These are phyloP conservation scores for Ophonus ardosiacus DNA, from an alignment of 2,888 invertebrate genomes.

Conservation along the genomic window DNA sequence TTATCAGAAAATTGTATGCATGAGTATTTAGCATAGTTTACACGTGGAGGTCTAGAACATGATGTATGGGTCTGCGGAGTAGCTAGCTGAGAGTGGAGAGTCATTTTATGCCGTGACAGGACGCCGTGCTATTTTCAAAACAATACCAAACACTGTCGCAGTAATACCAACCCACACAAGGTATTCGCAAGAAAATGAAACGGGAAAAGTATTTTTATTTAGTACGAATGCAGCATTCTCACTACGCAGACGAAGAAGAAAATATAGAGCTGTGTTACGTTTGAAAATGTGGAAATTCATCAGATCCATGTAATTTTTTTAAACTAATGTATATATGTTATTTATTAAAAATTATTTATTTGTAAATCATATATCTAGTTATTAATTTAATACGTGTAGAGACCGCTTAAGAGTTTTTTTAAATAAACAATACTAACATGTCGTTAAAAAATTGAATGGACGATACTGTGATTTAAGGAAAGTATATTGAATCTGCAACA, in stretches of 20 bases:
- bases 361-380: too few species aligned
- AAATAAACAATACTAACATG: too few species aligned
- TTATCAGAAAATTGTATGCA: conserved; percentile 55
- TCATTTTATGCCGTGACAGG: not conserved
- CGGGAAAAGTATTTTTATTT: not conserved
- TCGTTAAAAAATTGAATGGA: too few species aligned
- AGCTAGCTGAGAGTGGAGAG: not conserved
- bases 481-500: too few species aligned
- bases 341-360: too few species aligned
- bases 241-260: too few species aligned
- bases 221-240: not conserved
- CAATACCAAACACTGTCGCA: not conserved
- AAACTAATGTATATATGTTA: too few species aligned
- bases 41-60: conserved; percentile 22
- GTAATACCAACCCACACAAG: not conserved
- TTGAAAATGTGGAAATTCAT: not conserved
- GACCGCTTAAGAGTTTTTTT: too few species aligned
- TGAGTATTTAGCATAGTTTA: conserved; percentile 49
- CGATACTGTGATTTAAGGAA: too few species aligned
- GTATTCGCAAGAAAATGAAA: not conserved
- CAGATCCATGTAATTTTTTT: not conserved
- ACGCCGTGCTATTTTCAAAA: not conserved
- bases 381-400: too few species aligned
- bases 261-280: not conserved
- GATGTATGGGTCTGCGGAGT: conserved; percentile 23